Evolutionary conservation across 2,888 invertebrate genomes (phyloP).

Genomic region (Podotricha telesiphe): DNA sequence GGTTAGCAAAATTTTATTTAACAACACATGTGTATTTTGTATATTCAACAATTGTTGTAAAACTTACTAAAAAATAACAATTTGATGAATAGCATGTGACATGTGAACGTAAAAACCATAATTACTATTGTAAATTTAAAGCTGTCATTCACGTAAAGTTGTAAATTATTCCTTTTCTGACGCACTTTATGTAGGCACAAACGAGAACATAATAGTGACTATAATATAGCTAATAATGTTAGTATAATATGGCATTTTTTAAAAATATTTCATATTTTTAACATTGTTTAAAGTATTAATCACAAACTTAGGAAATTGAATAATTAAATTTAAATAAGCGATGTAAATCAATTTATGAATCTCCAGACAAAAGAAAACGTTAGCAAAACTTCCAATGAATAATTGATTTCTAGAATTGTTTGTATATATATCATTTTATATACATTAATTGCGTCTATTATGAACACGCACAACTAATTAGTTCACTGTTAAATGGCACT

Average conservation of each 20-base stretch:
- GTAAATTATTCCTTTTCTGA: constrained; percentile 3
- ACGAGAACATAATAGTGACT: not conserved
- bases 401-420: constrained; percentile 1
- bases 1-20: not conserved
- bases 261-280: too few species aligned
- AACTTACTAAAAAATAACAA: not conserved
- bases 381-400: not conserved
- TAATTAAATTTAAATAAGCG: too few species aligned
- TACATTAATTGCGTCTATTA: constrained; percentile 4
- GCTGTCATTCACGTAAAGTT: constrained; percentile 1
- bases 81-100: constrained; percentile 12
- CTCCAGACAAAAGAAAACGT: not conserved
- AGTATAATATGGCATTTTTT: not conserved
- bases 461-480: constrained; percentile 17
- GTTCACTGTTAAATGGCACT: constrained; percentile 5
- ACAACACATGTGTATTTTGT: not conserved
- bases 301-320: too few species aligned
- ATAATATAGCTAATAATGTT: not conserved
- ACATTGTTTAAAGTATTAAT: too few species aligned
- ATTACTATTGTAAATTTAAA: constrained; percentile 3
- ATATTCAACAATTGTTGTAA: constrained; percentile 1
- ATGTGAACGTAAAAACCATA: constrained; percentile 13
- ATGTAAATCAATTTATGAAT: too few species aligned
- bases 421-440: constrained; percentile 36
- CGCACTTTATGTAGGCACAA: not conserved